Conservation (phyloP, 2,888 invertebrate species). For the Eulithis prunata region DNA sequence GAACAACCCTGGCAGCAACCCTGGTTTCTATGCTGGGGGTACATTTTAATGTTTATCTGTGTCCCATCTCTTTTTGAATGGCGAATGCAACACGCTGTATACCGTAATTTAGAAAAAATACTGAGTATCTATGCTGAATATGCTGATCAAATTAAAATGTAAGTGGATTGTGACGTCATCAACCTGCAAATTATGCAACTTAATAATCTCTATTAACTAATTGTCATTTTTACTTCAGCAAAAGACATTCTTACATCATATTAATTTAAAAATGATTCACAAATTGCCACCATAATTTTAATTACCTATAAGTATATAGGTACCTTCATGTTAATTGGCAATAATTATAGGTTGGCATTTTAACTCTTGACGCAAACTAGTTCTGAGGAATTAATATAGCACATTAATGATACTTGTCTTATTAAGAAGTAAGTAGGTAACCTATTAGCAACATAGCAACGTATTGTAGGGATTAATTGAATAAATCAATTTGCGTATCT, state of each 20-base stretch:
- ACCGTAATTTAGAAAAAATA: too few species aligned
- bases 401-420: neutral
- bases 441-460: too few species aligned
- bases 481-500: neutral
- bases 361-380: neutral
- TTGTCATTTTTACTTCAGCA: too few species aligned
- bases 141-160: too few species aligned
- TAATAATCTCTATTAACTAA: too few species aligned
- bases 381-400: neutral
- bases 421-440: neutral
- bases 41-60: conserved; percentile 58
- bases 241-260: neutral
- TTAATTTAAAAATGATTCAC: conserved; percentile 1
- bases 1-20: conserved; percentile 59
- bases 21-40: conserved; percentile 59
- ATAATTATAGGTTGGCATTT: conserved; percentile 3
- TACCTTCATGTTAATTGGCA: neutral
- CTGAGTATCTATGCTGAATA: too few species aligned
- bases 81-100: conserved; percentile 4
- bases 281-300: too few species aligned
- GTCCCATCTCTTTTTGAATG: conserved; percentile 31
- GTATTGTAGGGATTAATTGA: conserved; percentile 9
- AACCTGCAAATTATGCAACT: too few species aligned
- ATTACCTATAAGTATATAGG: neutral
- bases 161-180: too few species aligned